These are phyloP conservation scores for Mobula birostris DNA, from an alignment of 2,113 vertebrate species.

Conservation along the genomic window DNA sequence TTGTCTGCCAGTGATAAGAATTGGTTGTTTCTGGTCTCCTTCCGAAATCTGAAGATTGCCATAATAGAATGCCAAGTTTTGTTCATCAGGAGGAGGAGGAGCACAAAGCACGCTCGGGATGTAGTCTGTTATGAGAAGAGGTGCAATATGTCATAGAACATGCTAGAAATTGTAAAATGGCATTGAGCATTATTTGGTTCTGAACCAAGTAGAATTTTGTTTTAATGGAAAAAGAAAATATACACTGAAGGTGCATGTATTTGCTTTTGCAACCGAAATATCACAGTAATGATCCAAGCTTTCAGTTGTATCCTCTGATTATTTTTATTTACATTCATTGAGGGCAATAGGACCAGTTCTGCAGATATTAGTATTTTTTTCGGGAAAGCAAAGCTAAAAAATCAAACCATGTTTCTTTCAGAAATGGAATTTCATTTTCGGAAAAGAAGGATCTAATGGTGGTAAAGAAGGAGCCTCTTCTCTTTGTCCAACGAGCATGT, in stretches of 20 bases:
- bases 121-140: too few relatives aligned
- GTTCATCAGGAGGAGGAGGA: too few relatives aligned
- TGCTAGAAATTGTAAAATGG: neutral
- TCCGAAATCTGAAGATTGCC: neutral
- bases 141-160: neutral
- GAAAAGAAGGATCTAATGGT: constrained; percentile 87
- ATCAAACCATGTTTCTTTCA: constrained; percentile 40
- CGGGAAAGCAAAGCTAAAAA: neutral
- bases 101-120: too few relatives aligned
- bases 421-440: constrained; percentile 52
- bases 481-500: constrained; percentile 71
- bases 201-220: neutral
- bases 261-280: neutral
- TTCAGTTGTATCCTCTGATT: neutral
- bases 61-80: neutral
- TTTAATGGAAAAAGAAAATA: neutral
- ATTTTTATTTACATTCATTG: neutral
- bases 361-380: neutral
- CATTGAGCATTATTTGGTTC: neutral
- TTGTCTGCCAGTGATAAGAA: neutral
- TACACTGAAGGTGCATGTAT: neutral
- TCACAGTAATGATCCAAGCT: neutral
- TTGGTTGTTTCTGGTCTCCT: neutral
- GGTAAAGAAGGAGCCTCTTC: constrained; percentile 72
- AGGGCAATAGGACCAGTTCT: neutral